Evolutionary conservation across 1,140 invertebrate species (phyloP).

Genomic region (Lutraria rhynchaena): DNA sequence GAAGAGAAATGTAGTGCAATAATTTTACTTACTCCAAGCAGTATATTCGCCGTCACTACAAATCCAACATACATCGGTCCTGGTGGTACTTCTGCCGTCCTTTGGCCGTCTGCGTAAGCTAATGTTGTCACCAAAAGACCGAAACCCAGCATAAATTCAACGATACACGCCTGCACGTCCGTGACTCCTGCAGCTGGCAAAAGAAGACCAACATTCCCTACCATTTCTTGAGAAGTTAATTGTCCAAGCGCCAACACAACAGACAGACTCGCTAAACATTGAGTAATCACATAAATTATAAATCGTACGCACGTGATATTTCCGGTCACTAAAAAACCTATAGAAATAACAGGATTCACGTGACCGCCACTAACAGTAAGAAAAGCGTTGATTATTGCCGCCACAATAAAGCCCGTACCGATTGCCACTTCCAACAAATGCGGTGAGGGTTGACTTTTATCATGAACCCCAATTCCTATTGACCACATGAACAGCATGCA

Average conservation of each 20-base stretch:
- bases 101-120: slow-evolving; percentile 89
- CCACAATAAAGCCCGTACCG: slow-evolving; percentile 70
- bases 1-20: neutral
- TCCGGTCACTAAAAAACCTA: slow-evolving; percentile 85
- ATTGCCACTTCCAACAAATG: slow-evolving; percentile 59
- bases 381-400: slow-evolving; percentile 67
- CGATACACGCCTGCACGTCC: slow-evolving; percentile 87
- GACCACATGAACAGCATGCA: slow-evolving; percentile 65
- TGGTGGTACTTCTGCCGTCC: slow-evolving; percentile 91
- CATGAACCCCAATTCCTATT: slow-evolving; percentile 63
- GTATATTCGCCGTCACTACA: slow-evolving; percentile 69
- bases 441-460: slow-evolving; percentile 12
- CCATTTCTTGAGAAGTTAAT: slow-evolving; percentile 60
- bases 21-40: slow-evolving; percentile 68
- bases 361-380: slow-evolving; percentile 77
- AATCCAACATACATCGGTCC: slow-evolving; percentile 93
- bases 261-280: slow-evolving; percentile 70
- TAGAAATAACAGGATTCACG: slow-evolving; percentile 79
- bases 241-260: slow-evolving; percentile 71
- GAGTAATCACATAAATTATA: slow-evolving; percentile 83
- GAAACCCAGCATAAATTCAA: slow-evolving; percentile 94
- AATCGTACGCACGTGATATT: slow-evolving; percentile 89
- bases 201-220: slow-evolving; percentile 65
- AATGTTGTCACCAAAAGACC: slow-evolving; percentile 93
- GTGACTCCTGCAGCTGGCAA: slow-evolving; percentile 65